These are phyloP conservation scores for Podarcis muralis DNA, from an alignment of 2,113 vertebrate species.

Conservation along the genomic window DNA sequence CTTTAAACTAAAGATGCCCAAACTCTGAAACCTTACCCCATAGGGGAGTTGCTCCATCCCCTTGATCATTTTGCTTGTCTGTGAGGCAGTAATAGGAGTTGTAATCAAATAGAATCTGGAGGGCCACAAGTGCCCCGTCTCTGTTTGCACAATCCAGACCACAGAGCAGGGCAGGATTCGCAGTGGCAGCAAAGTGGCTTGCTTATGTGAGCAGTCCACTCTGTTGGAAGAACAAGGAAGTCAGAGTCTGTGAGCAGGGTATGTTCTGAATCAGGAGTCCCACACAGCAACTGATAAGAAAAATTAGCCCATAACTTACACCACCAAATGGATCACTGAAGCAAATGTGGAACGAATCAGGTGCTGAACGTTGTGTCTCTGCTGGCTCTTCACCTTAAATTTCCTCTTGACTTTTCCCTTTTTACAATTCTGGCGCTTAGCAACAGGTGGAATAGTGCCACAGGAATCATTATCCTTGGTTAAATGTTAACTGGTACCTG, in stretches of 20 bases:
- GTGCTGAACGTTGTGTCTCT: not conserved
- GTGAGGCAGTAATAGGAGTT: no score
- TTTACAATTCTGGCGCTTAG: not conserved
- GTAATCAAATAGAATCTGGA: no score
- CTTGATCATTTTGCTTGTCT: no score
- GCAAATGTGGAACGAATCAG: not conserved
- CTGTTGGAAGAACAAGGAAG: not conserved
- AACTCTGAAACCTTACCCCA: no score
- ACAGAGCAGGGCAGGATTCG: no score
- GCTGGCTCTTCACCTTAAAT: accelerated
- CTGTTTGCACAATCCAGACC: no score
- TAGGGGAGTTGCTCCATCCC: no score
- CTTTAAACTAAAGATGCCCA: no score
- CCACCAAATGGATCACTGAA: not conserved
- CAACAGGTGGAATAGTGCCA: accelerated
- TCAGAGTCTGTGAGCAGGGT: not conserved
- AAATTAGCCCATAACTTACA: not conserved
- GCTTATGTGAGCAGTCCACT: no score
- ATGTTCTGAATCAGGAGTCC: not conserved
- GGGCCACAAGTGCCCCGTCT: no score
- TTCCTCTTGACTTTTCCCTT: not conserved
- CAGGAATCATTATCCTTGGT: not conserved
- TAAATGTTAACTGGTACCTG: not conserved
- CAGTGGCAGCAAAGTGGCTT: no score
- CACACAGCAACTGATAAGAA: not conserved